A percentile compares a stretch with the other conserved stretches of the same genome.
Conservation (phyloP, 2,797 vertebrate species). For the Acridotheres tristis region DNA sequence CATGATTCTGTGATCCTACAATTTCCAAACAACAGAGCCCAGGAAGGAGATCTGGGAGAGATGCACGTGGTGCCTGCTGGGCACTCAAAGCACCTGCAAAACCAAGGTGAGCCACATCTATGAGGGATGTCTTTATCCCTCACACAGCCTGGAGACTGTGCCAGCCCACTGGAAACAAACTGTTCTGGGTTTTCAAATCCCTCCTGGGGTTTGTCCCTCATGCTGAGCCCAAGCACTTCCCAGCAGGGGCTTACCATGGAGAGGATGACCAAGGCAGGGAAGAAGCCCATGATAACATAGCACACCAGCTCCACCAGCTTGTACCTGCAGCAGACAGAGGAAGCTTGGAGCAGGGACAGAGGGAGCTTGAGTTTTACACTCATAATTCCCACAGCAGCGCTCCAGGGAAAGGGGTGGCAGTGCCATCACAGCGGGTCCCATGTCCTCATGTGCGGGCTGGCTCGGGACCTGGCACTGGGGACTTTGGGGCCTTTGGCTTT, state of each 20-base stretch:
- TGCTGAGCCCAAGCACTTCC: rapidly evolving
- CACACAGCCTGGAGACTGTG: background rate
- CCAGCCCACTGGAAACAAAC: background rate
- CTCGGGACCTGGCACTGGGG: background rate
- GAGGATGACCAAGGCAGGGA: constrained; percentile 91
- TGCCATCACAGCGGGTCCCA: background rate
- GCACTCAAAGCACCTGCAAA: background rate
- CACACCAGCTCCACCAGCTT: constrained; percentile 94
- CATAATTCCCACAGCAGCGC: rapidly evolving
- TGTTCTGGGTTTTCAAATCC: rapidly evolving
- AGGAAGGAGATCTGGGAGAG: background rate
- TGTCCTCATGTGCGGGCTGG: rapidly evolving
- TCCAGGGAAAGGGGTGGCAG: background rate
- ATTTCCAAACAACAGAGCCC: rapidly evolving
- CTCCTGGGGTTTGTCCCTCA: background rate
- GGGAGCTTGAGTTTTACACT: rapidly evolving
- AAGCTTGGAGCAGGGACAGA: background rate
- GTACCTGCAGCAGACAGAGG: constrained; percentile 79
- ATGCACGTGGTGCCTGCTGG: background rate
- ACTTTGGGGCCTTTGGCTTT: background rate
- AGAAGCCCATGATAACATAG: constrained; percentile 91
- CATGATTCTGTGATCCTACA: background rate
- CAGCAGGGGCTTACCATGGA: constrained; percentile 87
- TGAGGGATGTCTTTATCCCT: background rate
- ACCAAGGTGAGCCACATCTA: rapidly evolving